phyloP scores from a whole-genome alignment of 2,888 invertebrate species.

The Adineta ricciae region DNA sequence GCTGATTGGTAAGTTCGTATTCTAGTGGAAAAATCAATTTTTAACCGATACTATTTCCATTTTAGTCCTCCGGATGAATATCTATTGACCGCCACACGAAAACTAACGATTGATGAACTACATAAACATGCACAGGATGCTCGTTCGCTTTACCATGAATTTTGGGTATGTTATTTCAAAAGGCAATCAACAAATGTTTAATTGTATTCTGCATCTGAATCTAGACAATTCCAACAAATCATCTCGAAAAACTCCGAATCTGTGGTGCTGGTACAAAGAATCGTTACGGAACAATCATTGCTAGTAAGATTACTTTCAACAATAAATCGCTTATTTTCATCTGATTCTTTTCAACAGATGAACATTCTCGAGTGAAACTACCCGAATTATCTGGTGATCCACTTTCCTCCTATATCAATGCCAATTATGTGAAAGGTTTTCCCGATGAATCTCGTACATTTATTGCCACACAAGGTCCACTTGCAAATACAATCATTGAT shows the following conservation, averaged over 20 bases:
- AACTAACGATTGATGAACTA: slow-evolving; percentile 54
- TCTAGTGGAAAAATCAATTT: slow-evolving; percentile 20
- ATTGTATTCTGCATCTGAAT: slow-evolving; percentile 33
- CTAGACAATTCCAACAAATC: slow-evolving; percentile 73
- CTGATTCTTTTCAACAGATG: slow-evolving; percentile 52
- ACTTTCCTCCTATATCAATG: slow-evolving; percentile 70
- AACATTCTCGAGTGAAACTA: slow-evolving; percentile 70
- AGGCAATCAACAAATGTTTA: background rate
- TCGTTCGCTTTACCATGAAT: slow-evolving; percentile 66
- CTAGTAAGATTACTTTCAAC: slow-evolving; percentile 52
- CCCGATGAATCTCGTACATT: slow-evolving; percentile 74
- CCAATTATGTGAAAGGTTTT: slow-evolving; percentile 83
- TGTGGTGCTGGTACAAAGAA: slow-evolving; percentile 79
- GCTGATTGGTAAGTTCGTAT: slow-evolving; percentile 53
- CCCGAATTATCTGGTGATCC: slow-evolving; percentile 56
- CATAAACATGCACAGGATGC: slow-evolving; percentile 53
- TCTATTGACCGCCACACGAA: slow-evolving; percentile 56
- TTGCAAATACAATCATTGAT: slow-evolving; percentile 75
- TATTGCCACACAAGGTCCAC: slow-evolving; percentile 83
- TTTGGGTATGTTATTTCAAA: slow-evolving; percentile 58
- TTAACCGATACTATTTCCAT: slow-evolving; percentile 26
- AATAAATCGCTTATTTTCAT: background rate
- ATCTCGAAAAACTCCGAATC: slow-evolving; percentile 71
- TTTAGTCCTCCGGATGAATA: slow-evolving; percentile 54
- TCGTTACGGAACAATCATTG: slow-evolving; percentile 72